Evolutionary conservation across 2,113 vertebrate genomes (phyloP).

Genomic region (Steatornis caripensis): DNA sequence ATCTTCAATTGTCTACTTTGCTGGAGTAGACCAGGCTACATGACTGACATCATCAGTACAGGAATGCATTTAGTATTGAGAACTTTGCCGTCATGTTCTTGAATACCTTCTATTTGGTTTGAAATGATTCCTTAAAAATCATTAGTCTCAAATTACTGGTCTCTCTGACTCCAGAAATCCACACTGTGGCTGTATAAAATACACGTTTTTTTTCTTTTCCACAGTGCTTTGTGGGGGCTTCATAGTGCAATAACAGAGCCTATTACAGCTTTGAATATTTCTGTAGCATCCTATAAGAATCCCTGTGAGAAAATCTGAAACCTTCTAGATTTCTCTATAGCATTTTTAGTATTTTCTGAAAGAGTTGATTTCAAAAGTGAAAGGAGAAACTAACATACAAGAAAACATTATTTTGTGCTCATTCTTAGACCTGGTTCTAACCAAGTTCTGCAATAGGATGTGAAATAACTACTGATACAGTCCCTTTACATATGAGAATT

Average conservation of each 20-base stretch:
- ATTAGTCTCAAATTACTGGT: not conserved
- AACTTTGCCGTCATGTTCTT: not conserved
- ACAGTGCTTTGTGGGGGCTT: not conserved
- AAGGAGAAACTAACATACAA: not conserved
- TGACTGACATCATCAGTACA: not conserved
- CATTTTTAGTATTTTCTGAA: not conserved
- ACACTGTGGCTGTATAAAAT: not conserved
- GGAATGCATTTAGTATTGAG: not conserved
- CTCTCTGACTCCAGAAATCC: not conserved
- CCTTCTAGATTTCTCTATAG: not conserved
- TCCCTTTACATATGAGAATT: not conserved
- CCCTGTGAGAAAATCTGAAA: not conserved
- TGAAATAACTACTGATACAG: not conserved
- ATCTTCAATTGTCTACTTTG: not conserved
- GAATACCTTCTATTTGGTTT: not conserved
- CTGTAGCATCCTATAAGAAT: not conserved
- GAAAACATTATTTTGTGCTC: not conserved
- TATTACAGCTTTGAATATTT: not conserved
- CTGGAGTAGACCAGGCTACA: not conserved
- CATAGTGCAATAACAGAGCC: not conserved
- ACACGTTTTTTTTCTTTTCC: not conserved
- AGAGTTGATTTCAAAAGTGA: not conserved
- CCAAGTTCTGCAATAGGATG: not conserved
- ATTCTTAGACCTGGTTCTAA: not conserved
- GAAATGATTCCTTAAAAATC: not conserved